Base-by-base conservation (phyloP, 2,113 vertebrate species). In the Halcyon senegalensis region DNA sequence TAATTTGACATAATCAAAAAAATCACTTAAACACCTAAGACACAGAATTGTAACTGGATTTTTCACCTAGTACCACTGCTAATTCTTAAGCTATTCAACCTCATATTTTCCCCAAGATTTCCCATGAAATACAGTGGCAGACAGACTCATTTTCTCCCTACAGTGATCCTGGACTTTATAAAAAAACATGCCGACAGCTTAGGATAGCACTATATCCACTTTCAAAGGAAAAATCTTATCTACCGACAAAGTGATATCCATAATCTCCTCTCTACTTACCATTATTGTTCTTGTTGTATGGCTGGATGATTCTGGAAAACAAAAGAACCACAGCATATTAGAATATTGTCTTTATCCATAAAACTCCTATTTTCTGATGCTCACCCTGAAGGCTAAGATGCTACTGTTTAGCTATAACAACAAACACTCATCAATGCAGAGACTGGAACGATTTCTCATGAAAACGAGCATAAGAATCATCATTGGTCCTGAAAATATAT, bases 241-340 rank as follows among this genome's bases (percentile, higher is more conserved):
- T 67, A 67, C 1, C 90, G 55, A 33, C 5, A 66, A 70, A 88
- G 41, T 2, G 10, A 37, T 48, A 87, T 17, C 37, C 67, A 12
- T 31, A 56, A 56, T 58, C 31, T 75, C 30, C 21, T 51, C 35
- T 43, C 19, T 64, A 98, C 98, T 95, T 96, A 99, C 99, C 98
- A 99, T 95, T 90, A 98, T 97, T 66, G 98, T 97, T 96, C 98
- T 98, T 94, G 97, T 95, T 81, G 98, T 97, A 88, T 98, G 98
- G 85, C 98, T 97, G 58, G 98, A 97, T 58, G 98, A 98, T 89
- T 99, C 99, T 99, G 98, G 74, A 97, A 98, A 94, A 97, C 87
- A 96, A 96, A 95, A 96, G 68, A 84, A 94, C 10, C 58, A 87
- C 23, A 94, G 58, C 0, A 0, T 15, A 30, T 97, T 91, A 97